Base-by-base conservation (phyloP, 2,797 vertebrate genomes). In the Pristis pectinata region DNA sequence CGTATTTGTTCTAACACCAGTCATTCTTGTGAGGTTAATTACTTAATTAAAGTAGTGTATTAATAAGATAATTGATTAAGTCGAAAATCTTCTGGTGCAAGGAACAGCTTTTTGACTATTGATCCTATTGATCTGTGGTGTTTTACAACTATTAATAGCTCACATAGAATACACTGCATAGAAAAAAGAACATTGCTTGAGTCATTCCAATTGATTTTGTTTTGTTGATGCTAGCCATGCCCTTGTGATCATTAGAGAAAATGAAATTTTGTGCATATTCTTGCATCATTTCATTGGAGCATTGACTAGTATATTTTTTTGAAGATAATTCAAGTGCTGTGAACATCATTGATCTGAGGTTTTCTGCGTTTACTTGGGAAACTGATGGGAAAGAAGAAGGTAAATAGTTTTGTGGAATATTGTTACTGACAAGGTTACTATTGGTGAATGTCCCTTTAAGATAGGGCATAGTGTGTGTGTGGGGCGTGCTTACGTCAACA, bases 41-140 rank as follows among this genome's bases (percentile, higher is more conserved):
- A 96, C 96, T 96, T 96, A 95, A 94, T 96, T 95, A 96, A 96
- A 95, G 95, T 96, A 96, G 95, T 96, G 96, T 95, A 96, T 96
- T 96, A 95, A n/a, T 94, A 76, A 76, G 37, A n/a, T 94, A 53
- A 70, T 94, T 56, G 95, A 95, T 94, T 94, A 95, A 95, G 95
- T 96, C 95, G 95, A 95, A 96, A 95, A 95, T 94, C 80, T 94
- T 82, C 91, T 95, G 61, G 85, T 70, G 41, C 44, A 34, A 91
- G 87, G 41, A 85, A 44, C n/a, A 67, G 22, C 94, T 79, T 37
- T n/a, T 94, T 83, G 79, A 83, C 74, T 59, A 96, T 96, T 96
- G 96, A 96, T 96, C 95, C 95, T 95, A 95, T 85, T 95, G 64
- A 72, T 94, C 64, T 95, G 95, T 95, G 95, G 95, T 94, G 95